A percentile compares a stretch with the other conserved stretches of the same genome.
These are phyloP conservation scores for Sylvietta virens DNA, from an alignment of 2,113 vertebrate species.

Conservation along the genomic window DNA sequence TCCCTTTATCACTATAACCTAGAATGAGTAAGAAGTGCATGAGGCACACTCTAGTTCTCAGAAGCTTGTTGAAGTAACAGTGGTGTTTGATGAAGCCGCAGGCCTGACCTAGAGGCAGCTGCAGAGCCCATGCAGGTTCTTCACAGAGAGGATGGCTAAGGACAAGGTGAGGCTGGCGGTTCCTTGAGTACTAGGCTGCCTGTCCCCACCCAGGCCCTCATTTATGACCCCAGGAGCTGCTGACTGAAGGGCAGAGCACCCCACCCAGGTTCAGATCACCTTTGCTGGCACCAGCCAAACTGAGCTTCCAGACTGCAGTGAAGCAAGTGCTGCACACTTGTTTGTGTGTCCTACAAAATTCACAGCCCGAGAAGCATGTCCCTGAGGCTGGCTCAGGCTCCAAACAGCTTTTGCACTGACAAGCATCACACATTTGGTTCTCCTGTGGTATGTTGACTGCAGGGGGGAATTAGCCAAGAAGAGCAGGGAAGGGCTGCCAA, in stretches of 20 bases:
- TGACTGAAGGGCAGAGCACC: not conserved
- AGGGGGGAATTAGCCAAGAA: not conserved
- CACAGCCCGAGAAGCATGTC: fast-evolving
- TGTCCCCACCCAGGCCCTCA: no score
- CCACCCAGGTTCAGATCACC: not conserved
- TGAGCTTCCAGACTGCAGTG: not conserved
- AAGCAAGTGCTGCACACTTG: not conserved
- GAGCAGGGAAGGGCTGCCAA: not conserved
- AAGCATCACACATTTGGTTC: not conserved
- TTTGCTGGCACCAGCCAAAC: not conserved
- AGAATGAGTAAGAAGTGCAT: not conserved
- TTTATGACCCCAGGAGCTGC: no score
- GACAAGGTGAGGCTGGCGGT: not conserved
- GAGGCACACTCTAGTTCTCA: not conserved
- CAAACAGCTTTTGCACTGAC: not conserved
- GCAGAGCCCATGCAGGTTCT: not conserved
- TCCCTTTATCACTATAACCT: not conserved
- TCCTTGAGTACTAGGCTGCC: not conserved
- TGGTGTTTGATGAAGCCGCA: not conserved
- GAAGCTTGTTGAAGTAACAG: not conserved
- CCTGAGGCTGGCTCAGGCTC: not conserved
- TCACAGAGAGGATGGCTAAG: not conserved
- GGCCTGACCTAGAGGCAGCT: not conserved
- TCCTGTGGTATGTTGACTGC: not conserved
- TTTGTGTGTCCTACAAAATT: not conserved